Conservation (phyloP, 2,888 invertebrate species). For the Muscina levida region DNA sequence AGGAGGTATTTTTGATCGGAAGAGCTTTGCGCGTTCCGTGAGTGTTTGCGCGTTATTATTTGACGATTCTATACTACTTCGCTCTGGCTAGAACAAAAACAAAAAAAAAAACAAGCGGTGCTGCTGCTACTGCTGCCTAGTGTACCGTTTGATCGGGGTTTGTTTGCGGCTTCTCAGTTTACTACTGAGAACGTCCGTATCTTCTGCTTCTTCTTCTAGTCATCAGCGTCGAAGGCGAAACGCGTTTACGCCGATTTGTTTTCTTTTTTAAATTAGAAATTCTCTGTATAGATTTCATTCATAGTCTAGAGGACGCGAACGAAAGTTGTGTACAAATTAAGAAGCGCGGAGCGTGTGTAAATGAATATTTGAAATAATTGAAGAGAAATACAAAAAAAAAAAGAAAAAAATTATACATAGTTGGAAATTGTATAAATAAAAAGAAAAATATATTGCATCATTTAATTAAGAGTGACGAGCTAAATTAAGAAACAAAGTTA, state of each 20-base stretch:
- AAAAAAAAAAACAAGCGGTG: no score
- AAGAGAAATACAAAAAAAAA: conserved; percentile 4
- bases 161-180: conserved; percentile 30
- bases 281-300: conserved; percentile 32
- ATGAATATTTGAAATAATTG: conserved; percentile 7
- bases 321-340: conserved; percentile 23
- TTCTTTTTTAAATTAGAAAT: conserved; percentile 36
- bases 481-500: conserved; percentile 6
- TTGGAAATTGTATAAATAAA: no score
- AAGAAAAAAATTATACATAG: not conserved
- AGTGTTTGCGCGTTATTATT: no score
- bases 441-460: no score
- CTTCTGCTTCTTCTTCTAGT: no score
- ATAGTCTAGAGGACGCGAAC: conserved; percentile 37
- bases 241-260: no score
- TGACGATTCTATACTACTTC: no score
- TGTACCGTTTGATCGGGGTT: conserved; percentile 15
- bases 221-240: no score
- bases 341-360: no score
- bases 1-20: no score
- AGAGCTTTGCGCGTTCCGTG: no score
- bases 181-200: conserved; percentile 22
- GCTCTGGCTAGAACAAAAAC: no score
- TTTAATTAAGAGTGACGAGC: not conserved
- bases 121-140: not conserved